These are phyloP conservation scores for Chamaea fasciata DNA, from an alignment of 2,113 vertebrate genomes.

Conservation along the genomic window DNA sequence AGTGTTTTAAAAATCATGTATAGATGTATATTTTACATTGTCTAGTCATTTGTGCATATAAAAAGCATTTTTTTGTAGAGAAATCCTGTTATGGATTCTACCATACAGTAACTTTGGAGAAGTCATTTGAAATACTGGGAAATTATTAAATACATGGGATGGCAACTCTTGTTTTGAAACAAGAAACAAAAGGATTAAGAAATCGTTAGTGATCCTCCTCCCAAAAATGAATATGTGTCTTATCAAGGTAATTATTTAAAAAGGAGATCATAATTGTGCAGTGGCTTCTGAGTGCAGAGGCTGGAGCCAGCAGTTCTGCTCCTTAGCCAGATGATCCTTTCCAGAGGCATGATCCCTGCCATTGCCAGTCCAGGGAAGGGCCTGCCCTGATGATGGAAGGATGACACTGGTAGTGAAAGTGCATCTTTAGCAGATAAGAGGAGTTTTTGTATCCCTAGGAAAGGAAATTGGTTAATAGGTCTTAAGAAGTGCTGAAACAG, in stretches of 20 bases:
- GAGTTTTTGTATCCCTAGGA: background rate
- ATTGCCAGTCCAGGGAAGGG: background rate
- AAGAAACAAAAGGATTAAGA: background rate
- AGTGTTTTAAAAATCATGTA: background rate
- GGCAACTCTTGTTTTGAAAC: background rate
- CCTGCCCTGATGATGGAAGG: background rate
- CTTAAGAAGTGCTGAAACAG: background rate
- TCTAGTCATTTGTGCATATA: background rate
- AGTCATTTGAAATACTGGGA: background rate
- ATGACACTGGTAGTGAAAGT: background rate
- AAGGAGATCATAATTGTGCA: background rate
- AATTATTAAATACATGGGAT: background rate
- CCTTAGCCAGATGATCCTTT: background rate
- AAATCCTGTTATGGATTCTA: background rate
- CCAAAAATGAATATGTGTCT: background rate
- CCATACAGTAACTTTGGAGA: background rate
- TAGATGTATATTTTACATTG: background rate
- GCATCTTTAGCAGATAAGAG: background rate
- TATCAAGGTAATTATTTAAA: background rate
- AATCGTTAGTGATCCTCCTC: background rate
- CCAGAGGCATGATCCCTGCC: rapidly evolving
- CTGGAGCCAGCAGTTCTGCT: background rate
- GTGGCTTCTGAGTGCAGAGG: background rate
- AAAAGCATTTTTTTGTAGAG: background rate
- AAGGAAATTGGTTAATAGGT: background rate